A percentile compares a stretch with the other conserved stretches of the same genome.
phyloP scores from a whole-genome alignment of 2,888 invertebrate species.

The Petrolisthes cinctipes region DNA sequence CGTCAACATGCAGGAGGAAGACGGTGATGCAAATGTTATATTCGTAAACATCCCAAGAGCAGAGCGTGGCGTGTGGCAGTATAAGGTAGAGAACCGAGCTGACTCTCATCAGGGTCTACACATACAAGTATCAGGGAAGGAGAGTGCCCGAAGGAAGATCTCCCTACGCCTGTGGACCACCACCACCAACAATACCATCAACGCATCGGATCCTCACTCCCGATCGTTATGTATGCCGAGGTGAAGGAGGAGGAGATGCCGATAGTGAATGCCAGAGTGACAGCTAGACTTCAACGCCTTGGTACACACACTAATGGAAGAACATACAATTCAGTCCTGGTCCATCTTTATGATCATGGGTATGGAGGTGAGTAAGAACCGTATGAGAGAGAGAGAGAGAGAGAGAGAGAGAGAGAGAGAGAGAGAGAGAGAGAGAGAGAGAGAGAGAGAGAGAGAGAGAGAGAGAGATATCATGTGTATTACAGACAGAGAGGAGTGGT shows the following conservation, averaged over 20 bases:
- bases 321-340: conserved; percentile 66
- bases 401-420: not conserved
- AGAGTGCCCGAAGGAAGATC: conserved; percentile 53
- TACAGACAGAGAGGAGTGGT: too few species aligned
- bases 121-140: conserved; percentile 59
- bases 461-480: too few species aligned
- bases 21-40: conserved; percentile 65
- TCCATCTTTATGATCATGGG: conserved; percentile 75
- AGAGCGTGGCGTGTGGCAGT: conserved; percentile 61
- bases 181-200: conserved; percentile 33
- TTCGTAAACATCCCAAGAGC: conserved; percentile 64
- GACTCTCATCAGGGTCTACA: conserved; percentile 65
- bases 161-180: conserved; percentile 61
- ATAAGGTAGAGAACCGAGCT: conserved; percentile 62
- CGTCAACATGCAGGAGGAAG: conserved; percentile 65
- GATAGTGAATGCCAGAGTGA: conserved; percentile 53
- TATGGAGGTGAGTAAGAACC: conserved; percentile 71
- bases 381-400: not conserved
- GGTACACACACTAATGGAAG: conserved; percentile 67
- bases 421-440: not conserved
- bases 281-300: conserved; percentile 54
- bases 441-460: not conserved
- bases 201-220: conserved; percentile 50
- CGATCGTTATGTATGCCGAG: conserved; percentile 67
- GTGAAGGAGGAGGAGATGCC: conserved; percentile 73